Conservation (phyloP, 2,888 invertebrate species). For the Fabriciana adippe region DNA sequence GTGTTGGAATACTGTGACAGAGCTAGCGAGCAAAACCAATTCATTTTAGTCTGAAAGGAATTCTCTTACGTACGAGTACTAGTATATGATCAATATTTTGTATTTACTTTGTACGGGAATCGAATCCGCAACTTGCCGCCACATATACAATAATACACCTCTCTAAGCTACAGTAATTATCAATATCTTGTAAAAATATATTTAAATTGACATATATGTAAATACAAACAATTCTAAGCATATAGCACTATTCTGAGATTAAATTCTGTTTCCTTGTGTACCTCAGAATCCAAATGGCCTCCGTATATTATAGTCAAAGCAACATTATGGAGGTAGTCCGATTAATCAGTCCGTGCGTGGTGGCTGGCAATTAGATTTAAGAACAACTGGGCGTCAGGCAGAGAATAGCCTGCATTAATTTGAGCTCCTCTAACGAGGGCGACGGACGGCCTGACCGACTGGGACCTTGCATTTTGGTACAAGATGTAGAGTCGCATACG, state of each 20-base stretch:
- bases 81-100: no score
- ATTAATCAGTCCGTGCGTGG: slow-evolving; percentile 50
- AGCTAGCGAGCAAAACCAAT: no score
- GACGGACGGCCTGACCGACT: slow-evolving; percentile 68
- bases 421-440: slow-evolving; percentile 81
- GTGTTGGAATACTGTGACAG: no score
- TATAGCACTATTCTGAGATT: slow-evolving; percentile 5
- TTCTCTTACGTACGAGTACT: no score
- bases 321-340: slow-evolving; percentile 45
- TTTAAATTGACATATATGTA: not conserved
- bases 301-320: slow-evolving; percentile 46
- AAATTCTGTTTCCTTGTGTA: slow-evolving; percentile 24
- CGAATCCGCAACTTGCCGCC: no score
- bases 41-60: no score
- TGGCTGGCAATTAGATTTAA: slow-evolving; percentile 81
- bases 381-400: slow-evolving; percentile 81
- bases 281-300: slow-evolving; percentile 35
- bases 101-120: no score
- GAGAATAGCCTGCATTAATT: slow-evolving; percentile 81
- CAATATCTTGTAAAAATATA: not conserved
- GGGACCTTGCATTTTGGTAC: slow-evolving; percentile 59
- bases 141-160: no score
- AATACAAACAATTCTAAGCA: not conserved
- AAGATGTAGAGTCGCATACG: slow-evolving; percentile 47
- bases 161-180: no score